phyloP scores from a whole-genome alignment of 2,113 vertebrate species.

The Ranitomeya imitator region DNA sequence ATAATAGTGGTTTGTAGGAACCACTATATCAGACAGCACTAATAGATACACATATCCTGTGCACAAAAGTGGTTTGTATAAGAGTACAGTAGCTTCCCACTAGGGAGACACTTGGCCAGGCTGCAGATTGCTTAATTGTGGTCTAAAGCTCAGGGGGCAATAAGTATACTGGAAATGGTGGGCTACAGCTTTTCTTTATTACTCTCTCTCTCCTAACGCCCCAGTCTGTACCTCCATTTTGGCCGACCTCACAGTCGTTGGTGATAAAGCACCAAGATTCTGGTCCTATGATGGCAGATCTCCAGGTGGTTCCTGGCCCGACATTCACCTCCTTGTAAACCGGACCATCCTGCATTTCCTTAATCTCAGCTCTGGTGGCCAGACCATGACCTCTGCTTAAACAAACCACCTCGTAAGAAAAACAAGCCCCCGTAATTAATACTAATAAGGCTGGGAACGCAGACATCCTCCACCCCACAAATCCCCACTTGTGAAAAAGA shows the following conservation, averaged over 20 bases:
- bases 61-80: no score
- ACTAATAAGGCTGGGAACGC: conserved; percentile 11
- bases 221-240: background rate
- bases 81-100: no score
- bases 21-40: no score
- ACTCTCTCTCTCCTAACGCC: background rate
- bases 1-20: no score
- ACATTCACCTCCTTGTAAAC: background rate
- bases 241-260: no score
- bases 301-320: background rate
- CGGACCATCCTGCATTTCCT: background rate
- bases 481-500: conserved; percentile 39
- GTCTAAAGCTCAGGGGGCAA: no score
- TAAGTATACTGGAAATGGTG: no score
- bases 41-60: no score
- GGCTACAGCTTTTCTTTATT: no score
- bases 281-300: background rate
- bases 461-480: background rate
- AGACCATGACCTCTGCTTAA: conserved; percentile 17
- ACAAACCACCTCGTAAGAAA: background rate
- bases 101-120: no score
- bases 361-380: conserved; percentile 16
- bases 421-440: background rate
- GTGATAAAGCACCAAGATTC: no score
- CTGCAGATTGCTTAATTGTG: no score